Evolutionary conservation across 1,140 invertebrate genomes (phyloP).

Genomic region (Brachystomella parvula): DNA sequence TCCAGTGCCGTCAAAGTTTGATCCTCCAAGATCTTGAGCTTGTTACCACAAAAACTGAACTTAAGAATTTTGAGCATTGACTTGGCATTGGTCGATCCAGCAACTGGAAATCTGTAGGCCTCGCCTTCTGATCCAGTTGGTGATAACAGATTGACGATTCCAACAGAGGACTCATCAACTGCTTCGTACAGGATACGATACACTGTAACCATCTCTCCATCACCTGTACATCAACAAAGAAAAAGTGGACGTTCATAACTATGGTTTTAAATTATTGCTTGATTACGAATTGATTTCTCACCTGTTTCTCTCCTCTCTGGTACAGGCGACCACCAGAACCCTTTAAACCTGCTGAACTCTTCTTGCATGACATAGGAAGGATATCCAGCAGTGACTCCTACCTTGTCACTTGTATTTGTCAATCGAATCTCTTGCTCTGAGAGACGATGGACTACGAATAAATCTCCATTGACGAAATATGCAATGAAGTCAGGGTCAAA

Average conservation of each 20-base stretch:
- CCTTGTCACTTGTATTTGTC: no score
- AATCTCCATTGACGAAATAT: no score
- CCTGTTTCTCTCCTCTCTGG: constrained; percentile 49
- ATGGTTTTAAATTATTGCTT: no score
- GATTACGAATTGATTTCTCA: no score
- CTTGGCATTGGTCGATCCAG: constrained; percentile 80
- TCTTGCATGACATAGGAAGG: constrained; percentile 97
- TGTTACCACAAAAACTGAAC: no score
- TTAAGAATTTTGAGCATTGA: constrained; percentile 81
- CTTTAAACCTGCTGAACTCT: constrained; percentile 91
- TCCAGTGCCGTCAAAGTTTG: no score
- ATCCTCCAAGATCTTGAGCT: no score
- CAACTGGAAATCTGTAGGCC: constrained; percentile 71
- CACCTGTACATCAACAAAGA: no score
- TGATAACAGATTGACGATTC: constrained; percentile 79
- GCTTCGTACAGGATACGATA: constrained; percentile 95
- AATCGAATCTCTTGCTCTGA: no score
- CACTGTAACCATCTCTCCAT: constrained; percentile 61
- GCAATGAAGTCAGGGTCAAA: no score
- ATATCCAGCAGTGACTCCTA: constrained; percentile 72
- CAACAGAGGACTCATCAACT: constrained; percentile 89
- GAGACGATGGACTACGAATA: no score
- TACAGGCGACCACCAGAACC: constrained; percentile 94
- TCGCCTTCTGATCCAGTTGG: constrained; percentile 39
- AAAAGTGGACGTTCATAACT: not conserved